Percentiles rank a stretch among this genome's conserved stretches.
Evolutionary conservation across 2,797 vertebrate genomes (phyloP).

Genomic region (Gymnodraco acuticeps): DNA sequence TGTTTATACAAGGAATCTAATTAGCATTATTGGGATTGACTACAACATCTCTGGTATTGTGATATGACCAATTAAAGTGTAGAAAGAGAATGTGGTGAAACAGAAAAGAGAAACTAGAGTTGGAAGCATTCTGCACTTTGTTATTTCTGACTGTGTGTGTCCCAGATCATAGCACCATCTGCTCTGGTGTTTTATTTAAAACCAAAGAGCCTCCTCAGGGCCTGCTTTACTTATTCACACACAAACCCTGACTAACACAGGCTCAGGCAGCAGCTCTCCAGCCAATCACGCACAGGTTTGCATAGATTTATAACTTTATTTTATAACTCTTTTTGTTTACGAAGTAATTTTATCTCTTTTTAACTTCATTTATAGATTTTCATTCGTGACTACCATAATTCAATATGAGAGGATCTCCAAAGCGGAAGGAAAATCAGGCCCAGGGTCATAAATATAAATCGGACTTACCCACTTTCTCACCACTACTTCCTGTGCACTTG

Average conservation of each 20-base stretch:
- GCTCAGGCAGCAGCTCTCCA: constrained; percentile 5
- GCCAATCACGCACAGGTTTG: background rate
- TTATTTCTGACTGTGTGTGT: constrained; percentile 36
- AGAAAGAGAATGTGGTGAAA: background rate
- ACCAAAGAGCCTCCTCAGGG: constrained; percentile 40
- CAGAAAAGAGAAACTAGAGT: background rate
- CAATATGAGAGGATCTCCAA: too few relatives aligned
- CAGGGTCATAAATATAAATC: too few relatives aligned
- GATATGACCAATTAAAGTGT: background rate
- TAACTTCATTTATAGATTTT: background rate
- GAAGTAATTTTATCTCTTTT: background rate
- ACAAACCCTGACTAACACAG: constrained; percentile 5
- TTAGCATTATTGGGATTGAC: too few relatives aligned
- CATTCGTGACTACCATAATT: background rate
- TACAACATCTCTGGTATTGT: too few relatives aligned
- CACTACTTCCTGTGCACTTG: too few relatives aligned
- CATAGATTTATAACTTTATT: constrained; percentile 3
- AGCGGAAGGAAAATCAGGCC: too few relatives aligned
- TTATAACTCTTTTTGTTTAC: background rate
- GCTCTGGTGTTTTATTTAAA: constrained; percentile 64
- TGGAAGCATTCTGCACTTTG: background rate
- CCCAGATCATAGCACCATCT: constrained; percentile 64
- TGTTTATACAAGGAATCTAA: too few relatives aligned
- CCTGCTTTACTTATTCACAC: constrained; percentile 46
- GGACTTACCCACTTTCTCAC: too few relatives aligned